Conservation (phyloP, 1,140 invertebrate genomes). For the Chelonus insularis region DNA sequence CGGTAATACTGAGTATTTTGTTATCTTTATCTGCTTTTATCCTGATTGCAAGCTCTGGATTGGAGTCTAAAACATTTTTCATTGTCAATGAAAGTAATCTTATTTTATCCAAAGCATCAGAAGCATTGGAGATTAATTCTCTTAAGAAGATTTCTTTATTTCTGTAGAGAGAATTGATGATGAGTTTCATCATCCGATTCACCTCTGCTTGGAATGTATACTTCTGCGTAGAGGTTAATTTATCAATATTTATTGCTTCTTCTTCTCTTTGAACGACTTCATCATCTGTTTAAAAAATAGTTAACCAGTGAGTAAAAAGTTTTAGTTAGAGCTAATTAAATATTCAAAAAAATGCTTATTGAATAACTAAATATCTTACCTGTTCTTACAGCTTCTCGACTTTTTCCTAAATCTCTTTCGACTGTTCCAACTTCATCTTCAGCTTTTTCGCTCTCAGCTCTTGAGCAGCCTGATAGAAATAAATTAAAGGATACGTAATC, state of each 20-base stretch:
- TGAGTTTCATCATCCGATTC: constrained; percentile 99
- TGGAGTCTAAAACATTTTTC: constrained; percentile 73
- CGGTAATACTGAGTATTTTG: constrained; percentile 90
- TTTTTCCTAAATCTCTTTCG: constrained; percentile 76
- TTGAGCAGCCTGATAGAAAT: constrained; percentile 34
- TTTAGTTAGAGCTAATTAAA: neutral
- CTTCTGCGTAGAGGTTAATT: constrained; percentile 92
- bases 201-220: constrained; percentile 95
- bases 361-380: constrained; percentile 60
- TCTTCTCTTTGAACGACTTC: constrained; percentile 85
- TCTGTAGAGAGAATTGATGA: constrained; percentile 97
- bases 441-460: constrained; percentile 46
- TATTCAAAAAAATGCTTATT: constrained; percentile 7
- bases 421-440: constrained; percentile 63
- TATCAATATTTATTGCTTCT: constrained; percentile 96
- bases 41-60: constrained; percentile 84
- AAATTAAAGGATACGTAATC: too few relatives aligned
- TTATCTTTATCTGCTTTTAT: constrained; percentile 98
- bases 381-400: constrained; percentile 81
- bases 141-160: constrained; percentile 99
- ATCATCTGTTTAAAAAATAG: constrained; percentile 64
- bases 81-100: constrained; percentile 91
- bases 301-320: neutral
- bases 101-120: constrained; percentile 95
- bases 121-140: constrained; percentile 97